Conservation (phyloP, 2,797 vertebrate species). For the Hippoglossus hippoglossus region DNA sequence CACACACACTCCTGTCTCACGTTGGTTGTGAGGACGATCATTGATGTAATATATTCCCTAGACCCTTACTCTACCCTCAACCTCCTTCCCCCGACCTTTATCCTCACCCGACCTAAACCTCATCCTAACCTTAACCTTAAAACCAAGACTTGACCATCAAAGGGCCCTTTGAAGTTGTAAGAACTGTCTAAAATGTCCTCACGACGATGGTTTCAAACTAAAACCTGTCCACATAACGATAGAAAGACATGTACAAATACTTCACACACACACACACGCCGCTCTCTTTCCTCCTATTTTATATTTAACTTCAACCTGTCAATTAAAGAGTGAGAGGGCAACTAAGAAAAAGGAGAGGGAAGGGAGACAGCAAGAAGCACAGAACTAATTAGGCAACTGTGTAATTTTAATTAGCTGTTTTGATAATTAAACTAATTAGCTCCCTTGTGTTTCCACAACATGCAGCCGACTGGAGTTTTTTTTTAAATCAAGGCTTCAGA, state of each 20-base stretch:
- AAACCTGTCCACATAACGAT: not conserved
- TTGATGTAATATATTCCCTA: not conserved
- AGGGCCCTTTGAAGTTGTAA: not conserved
- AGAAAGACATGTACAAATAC: not conserved
- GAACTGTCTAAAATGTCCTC: not conserved
- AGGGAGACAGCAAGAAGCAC: constrained; percentile 88
- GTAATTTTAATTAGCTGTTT: constrained; percentile 99
- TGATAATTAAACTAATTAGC: constrained; percentile 99
- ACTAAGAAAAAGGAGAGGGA: constrained; percentile 75
- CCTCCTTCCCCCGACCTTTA: not conserved
- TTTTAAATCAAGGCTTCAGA: constrained; percentile 93
- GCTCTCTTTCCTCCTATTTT: constrained; percentile 82
- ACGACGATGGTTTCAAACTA: not conserved
- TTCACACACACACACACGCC: constrained; percentile 13
- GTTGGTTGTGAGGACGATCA: not conserved
- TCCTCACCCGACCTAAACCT: not conserved
- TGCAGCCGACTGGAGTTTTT: constrained; percentile 91
- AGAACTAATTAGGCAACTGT: constrained; percentile 99
- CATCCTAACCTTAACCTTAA: not conserved
- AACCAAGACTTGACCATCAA: not conserved
- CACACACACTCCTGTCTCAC: not conserved
- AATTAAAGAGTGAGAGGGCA: constrained; percentile 91
- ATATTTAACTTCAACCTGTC: constrained; percentile 99
- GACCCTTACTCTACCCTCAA: not conserved
- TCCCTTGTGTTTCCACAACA: constrained; percentile 99